Base-by-base conservation (phyloP, 2,113 vertebrate genomes). In the Phaethornis superciliosus region DNA sequence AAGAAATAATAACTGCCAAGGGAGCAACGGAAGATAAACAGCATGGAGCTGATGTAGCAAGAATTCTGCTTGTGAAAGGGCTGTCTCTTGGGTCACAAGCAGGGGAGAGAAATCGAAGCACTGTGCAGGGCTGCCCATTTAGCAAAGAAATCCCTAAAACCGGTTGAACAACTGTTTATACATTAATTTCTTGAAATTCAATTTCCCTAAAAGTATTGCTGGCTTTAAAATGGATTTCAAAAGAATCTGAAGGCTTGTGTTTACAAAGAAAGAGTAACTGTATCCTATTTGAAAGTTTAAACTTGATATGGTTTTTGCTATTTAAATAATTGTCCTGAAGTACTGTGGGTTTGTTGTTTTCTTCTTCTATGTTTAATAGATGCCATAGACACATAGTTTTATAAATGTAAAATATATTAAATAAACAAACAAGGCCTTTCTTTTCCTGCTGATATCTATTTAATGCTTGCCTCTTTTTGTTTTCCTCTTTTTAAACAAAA, bases 1-100 rank as follows among this genome's bases (percentile, higher is more conserved):
- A 96, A 96, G 96, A 94, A 97, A 95, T 96, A 96, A 97, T 79
- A 96, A 94, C 60, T 94, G 90, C 91, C 95, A 96, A 94, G 96
- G 93, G 91, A 97, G 81, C 96, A 94, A 91, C 85, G 67, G 44
- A 93, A 96, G 75, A 94, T 88, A 90, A 96, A 96, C 81, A 95
- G 94, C 81, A 77, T 76, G 81, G 55, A 96, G 93, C 90, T 94
- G 79, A 92, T 85, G 74, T 62, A 85, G 74, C 91, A 97, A 85
- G 92, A 94, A 91, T 70, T 81, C 51, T 85, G 63, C 70, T 69
- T 87, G 52, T 89, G 74, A 83, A 83, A 86, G 44, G 90, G 35
- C 52, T 83, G 78, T 83, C 69, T 93, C 92, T 90, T 67, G 87
- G 75, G 91, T 72, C 67, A 65, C 1, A 2, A 85, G 69, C 63